Evolutionary conservation across 2,113 vertebrate genomes (phyloP), one percentile per base, ranked within the genome.

Genomic region (Anarrhichthys ocellatus): DNA sequence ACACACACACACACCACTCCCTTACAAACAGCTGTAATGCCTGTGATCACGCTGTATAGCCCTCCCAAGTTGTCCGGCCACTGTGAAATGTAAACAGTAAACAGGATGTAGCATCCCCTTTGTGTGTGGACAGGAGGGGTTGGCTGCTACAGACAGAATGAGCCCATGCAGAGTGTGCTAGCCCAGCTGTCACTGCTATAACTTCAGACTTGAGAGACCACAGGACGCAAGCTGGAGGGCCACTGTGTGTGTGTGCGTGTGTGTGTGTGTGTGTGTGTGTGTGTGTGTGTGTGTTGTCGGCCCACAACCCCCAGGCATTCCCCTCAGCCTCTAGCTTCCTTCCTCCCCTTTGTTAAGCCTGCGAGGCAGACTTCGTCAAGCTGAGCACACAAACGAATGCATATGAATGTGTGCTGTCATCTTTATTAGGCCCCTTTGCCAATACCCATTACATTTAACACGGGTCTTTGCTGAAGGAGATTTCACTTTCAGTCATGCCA

Each of bases 361-460:
- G 82, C 64, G 6, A 90, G 91, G 87, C 92, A 92, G 92, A 93
- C 93, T 93, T 92, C 22, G 90, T 94, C 93, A 95, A 94, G 93
- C 94, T 94, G 94, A 94, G 94, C 92, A 94, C 92, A 94, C 94
- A 94, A 91, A 91, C 87, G 18, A 87, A 92, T 88, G 93, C 94
- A 95, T 95, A 95, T 95, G 92, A 94, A 94, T 94, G 94, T 90
- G 88, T 94, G 85, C 89, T 86, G 90, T 93, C 93, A 91, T 93
- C 92, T 94, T 94, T 93, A 94, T 92, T 89, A 86, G 88, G 81
- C 90, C 85, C 79, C 87, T 83, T 92, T 91, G 82, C 92, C 86
- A 91, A 87, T 88, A 93, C 61, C 89, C 90, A 93, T 93, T 92
- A 93, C 86, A 89, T 93, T 92, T 91, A 92, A 89, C 91, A 92